Conservation (phyloP, 2,888 invertebrate species). For the Trichogramma evanescens region DNA sequence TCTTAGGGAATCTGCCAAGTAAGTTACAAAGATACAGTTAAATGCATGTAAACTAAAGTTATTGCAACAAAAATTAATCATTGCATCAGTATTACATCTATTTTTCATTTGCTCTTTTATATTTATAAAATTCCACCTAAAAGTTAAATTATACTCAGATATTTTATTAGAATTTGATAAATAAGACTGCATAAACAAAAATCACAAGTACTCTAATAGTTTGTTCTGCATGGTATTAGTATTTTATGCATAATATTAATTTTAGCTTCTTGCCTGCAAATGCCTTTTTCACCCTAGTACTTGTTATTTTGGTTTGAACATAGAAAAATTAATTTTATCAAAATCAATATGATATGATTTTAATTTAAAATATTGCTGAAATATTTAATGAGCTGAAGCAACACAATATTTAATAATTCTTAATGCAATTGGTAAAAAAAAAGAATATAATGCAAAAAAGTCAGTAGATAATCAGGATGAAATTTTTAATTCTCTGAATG, state of each 20-base stretch:
- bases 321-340: background rate
- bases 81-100: background rate
- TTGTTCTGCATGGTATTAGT: background rate
- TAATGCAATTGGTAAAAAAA: too few relatives aligned
- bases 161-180: background rate
- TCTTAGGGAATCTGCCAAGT: constrained; percentile 56
- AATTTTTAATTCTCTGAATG: too few relatives aligned
- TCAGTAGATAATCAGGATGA: too few relatives aligned
- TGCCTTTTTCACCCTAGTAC: background rate
- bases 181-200: constrained; percentile 2
- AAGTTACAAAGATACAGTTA: constrained; percentile 40
- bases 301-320: background rate
- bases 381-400: too few relatives aligned
- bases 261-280: background rate
- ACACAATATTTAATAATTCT: too few relatives aligned
- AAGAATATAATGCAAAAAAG: too few relatives aligned
- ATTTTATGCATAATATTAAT: background rate
- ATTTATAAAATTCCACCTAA: constrained; percentile 11
- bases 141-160: constrained; percentile 1
- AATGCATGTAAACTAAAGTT: constrained; percentile 19
- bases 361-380: too few relatives aligned
- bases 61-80: constrained; percentile 16
- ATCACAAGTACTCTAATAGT: background rate
- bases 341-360: too few relatives aligned
- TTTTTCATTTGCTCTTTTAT: constrained; percentile 2